Evolutionary conservation across 2,797 vertebrate species (phyloP).

Genomic region (Anabas testudineus): DNA sequence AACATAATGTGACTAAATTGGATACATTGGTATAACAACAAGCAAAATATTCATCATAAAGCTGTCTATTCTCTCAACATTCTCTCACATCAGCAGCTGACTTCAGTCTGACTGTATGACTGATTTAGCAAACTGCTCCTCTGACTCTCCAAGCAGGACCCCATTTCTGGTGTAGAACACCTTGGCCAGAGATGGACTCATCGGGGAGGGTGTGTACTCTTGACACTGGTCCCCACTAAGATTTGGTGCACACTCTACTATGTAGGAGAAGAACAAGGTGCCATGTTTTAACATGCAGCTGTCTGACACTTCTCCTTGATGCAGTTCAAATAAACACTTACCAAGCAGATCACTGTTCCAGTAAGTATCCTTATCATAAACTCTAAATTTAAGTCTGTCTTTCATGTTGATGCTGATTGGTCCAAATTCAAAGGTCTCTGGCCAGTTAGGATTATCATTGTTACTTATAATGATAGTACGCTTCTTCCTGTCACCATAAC

Average conservation of each 20-base stretch:
- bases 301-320: fast-evolving
- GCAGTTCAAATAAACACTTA: not conserved
- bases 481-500: slow-evolving; percentile 3
- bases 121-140: not conserved
- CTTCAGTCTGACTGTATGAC: not conserved
- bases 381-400: not conserved
- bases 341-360: slow-evolving; percentile 55
- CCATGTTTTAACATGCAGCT: slow-evolving; percentile 44
- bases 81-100: not conserved
- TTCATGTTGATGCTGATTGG: slow-evolving; percentile 26
- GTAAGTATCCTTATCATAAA: slow-evolving; percentile 50
- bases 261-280: slow-evolving; percentile 45
- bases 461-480: slow-evolving; percentile 1
- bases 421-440: slow-evolving; percentile 50
- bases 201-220: slow-evolving; percentile 37
- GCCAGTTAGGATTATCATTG: slow-evolving; percentile 50
- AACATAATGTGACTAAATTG: too few species aligned
- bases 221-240: slow-evolving; percentile 43
- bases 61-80: not conserved
- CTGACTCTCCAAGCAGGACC: slow-evolving; percentile 23
- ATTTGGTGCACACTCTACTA: slow-evolving; percentile 44
- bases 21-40: too few species aligned
- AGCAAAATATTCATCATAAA: not conserved
- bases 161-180: slow-evolving; percentile 46
- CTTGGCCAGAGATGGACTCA: slow-evolving; percentile 27